phyloP scores from a whole-genome alignment of 2,113 vertebrate species.

The Mesocricetus auratus region DNA sequence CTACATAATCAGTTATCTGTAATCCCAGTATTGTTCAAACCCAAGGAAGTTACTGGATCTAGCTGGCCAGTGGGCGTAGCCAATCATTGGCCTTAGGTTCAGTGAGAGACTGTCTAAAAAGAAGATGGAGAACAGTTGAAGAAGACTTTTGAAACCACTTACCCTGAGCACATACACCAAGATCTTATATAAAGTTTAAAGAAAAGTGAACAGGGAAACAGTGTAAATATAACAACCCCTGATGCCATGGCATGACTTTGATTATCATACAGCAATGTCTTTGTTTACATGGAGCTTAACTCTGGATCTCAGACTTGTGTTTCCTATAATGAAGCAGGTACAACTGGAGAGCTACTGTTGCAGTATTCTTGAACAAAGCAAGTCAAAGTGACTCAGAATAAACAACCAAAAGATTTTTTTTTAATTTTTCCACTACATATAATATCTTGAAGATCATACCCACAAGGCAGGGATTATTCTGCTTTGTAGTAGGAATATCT shows the following conservation, averaged over 20 bases:
- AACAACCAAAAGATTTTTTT: not conserved
- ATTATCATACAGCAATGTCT: not conserved
- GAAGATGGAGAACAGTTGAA: not conserved
- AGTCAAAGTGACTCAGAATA: not conserved
- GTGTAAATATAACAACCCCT: not conserved
- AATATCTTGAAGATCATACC: not conserved
- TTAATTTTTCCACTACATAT: not conserved
- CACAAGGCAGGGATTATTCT: not conserved
- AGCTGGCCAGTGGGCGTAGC: not conserved
- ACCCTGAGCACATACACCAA: not conserved
- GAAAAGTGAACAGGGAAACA: not conserved
- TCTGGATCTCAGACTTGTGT: not conserved
- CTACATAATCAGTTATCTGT: too few relatives aligned
- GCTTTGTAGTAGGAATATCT: not conserved
- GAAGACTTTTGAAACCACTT: not conserved
- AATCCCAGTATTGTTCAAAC: not conserved
- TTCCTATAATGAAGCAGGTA: not conserved
- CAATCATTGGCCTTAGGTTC: too few relatives aligned
- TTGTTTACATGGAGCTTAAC: not conserved
- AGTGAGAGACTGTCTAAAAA: not conserved
- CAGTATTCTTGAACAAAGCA: not conserved
- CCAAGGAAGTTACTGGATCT: not conserved
- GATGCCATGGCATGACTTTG: not conserved
- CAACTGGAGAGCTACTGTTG: not conserved
- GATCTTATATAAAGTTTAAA: not conserved